Percentiles rank a stretch among this genome's conserved stretches.
Conservation (phyloP, 2,888 invertebrate genomes). For the Spilosoma lubricipeda region DNA sequence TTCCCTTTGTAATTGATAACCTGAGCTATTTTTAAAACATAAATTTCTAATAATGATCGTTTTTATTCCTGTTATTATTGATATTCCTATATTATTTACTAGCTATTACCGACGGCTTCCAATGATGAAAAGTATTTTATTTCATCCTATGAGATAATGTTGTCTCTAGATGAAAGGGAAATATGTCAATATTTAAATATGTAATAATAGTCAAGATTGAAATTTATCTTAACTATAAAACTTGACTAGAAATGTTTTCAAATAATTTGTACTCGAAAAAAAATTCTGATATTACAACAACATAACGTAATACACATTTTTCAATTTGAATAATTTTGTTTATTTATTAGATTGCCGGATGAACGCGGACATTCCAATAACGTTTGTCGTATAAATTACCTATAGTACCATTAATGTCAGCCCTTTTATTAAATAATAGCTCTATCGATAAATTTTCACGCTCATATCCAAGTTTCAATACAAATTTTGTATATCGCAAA, state of each 20-base stretch:
- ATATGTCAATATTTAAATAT: no score
- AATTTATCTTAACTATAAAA: no score
- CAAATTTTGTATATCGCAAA: neutral
- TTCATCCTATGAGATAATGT: neutral
- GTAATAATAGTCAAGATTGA: no score
- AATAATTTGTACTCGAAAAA: no score
- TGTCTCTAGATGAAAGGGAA: neutral
- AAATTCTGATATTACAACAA: no score
- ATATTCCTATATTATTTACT: neutral
- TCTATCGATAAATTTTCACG: conserved; percentile 2
- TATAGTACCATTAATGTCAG: neutral
- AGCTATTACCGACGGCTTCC: neutral
- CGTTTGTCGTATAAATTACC: neutral
- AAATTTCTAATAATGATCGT: neutral
- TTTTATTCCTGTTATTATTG: neutral
- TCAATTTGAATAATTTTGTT: neutral
- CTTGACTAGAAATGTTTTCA: no score
- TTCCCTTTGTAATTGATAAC: neutral
- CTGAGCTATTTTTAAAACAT: neutral
- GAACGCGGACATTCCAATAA: neutral
- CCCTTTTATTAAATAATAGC: neutral
- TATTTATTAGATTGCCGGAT: neutral
- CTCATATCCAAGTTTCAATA: conserved; percentile 28
- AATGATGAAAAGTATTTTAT: neutral
- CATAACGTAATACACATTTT: neutral